Conservation (phyloP, 1,140 invertebrate species). For the Eriosoma lanigerum region DNA sequence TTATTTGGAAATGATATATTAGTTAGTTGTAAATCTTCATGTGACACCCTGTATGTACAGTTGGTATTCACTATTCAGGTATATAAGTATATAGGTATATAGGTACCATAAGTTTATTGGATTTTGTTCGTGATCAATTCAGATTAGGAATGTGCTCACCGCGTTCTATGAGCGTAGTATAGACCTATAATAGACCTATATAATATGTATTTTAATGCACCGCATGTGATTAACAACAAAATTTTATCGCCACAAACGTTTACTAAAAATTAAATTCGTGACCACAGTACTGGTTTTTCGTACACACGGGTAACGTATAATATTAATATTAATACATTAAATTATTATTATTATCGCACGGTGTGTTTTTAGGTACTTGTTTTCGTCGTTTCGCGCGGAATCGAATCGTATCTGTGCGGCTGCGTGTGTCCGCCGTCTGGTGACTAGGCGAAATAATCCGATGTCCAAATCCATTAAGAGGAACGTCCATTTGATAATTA, state of each 20-base stretch:
- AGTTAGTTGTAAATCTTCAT: no score
- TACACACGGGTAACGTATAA: no score
- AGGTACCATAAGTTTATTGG: neutral
- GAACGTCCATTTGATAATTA: neutral
- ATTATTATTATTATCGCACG: neutral
- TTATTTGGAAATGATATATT: no score
- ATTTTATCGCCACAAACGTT: conserved; percentile 14
- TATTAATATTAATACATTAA: no score
- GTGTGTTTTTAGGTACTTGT: no score
- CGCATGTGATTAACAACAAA: conserved; percentile 21
- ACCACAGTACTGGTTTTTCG: neutral
- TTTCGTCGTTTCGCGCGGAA: neutral
- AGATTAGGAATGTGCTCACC: neutral
- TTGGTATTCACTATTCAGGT: no score
- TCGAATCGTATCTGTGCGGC: neutral
- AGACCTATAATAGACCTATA: neutral
- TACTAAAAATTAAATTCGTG: conserved; percentile 32
- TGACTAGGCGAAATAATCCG: conserved; percentile 22
- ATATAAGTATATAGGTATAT: neutral
- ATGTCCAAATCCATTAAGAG: conserved; percentile 32
- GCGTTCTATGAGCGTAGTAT: no score
- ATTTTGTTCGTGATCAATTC: conserved; percentile 14
- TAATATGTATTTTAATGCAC: neutral
- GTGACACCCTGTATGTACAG: no score
- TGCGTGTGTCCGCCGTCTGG: neutral